Conservation (phyloP, 2,113 vertebrate genomes). For the Collichthys lucidus region DNA sequence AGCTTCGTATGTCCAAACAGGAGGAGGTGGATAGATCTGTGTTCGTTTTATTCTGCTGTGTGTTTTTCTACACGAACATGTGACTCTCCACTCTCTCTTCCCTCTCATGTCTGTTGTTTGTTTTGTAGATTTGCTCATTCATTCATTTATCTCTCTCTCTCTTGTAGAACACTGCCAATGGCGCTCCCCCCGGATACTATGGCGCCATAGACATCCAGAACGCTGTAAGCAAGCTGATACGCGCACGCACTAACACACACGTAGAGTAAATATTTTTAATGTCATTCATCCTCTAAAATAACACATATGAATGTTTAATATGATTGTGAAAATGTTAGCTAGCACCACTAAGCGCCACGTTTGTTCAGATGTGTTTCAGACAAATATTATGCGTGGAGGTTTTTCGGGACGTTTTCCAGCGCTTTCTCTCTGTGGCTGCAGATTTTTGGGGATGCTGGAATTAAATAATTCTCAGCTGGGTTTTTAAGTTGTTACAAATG, state of each 20-base stretch:
- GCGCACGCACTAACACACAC: conserved; percentile 1
- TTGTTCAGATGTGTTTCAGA: not conserved
- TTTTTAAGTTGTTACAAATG: not conserved
- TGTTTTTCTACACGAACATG: conserved; percentile 4
- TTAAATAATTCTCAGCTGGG: not conserved
- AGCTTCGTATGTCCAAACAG: conserved; percentile 3
- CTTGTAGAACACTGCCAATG: conserved; percentile 79
- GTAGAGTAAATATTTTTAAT: not conserved
- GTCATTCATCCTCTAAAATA: not conserved
- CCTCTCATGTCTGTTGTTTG: conserved; percentile 7
- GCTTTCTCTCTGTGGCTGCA: not conserved
- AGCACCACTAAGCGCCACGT: not conserved
- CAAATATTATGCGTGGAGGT: not conserved
- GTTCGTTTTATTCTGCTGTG: conserved; percentile 8
- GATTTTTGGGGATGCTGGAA: not conserved
- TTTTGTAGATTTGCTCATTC: conserved; percentile 59
- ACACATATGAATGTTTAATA: not conserved
- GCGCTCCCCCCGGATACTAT: conserved; percentile 74
- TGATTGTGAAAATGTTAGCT: not conserved
- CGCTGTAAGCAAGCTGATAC: conserved; percentile 68
- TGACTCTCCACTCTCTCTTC: conserved; percentile 10
- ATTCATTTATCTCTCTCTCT: conserved; percentile 34
- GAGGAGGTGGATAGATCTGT: conserved; percentile 38
- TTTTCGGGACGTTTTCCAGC: not conserved
- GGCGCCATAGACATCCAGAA: conserved; percentile 82